These are phyloP conservation scores for Psophia crepitans DNA, from an alignment of 2,113 vertebrate species.

Conservation along the genomic window DNA sequence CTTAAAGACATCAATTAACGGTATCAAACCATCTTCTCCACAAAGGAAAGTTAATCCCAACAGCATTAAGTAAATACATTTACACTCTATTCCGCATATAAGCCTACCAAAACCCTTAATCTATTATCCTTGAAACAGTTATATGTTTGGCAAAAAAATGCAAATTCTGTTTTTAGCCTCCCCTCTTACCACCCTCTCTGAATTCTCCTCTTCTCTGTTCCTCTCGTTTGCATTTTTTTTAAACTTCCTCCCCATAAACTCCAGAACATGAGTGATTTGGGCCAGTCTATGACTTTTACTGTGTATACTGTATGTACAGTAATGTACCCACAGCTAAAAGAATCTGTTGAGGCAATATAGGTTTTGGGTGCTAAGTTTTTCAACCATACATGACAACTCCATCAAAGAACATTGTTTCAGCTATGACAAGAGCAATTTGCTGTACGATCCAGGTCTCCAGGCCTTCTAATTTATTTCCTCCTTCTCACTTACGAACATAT, in stretches of 20 bases:
- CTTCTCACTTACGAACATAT: not conserved
- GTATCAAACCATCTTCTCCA: not conserved
- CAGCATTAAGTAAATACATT: not conserved
- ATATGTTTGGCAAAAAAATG: not conserved
- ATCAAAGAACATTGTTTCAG: not conserved
- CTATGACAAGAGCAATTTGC: not conserved
- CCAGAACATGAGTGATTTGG: not conserved
- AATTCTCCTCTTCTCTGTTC: not conserved
- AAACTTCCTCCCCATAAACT: not conserved
- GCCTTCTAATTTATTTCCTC: not conserved
- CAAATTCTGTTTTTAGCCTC: not conserved
- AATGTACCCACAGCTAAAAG: not conserved
- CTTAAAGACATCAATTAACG: not conserved
- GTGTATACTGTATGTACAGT: not conserved
- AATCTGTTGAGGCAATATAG: not conserved
- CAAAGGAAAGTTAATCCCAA: not conserved
- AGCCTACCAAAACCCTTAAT: not conserved
- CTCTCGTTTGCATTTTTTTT: not conserved
- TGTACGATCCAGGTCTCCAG: rapidly evolving
- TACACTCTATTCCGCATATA: not conserved
- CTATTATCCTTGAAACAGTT: not conserved
- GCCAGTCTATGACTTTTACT: not conserved
- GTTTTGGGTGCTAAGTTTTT: not conserved
- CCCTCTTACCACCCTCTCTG: not conserved
- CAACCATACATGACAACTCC: not conserved